Conservation (phyloP, 2,888 invertebrate species). For the Microplitis manilae region DNA sequence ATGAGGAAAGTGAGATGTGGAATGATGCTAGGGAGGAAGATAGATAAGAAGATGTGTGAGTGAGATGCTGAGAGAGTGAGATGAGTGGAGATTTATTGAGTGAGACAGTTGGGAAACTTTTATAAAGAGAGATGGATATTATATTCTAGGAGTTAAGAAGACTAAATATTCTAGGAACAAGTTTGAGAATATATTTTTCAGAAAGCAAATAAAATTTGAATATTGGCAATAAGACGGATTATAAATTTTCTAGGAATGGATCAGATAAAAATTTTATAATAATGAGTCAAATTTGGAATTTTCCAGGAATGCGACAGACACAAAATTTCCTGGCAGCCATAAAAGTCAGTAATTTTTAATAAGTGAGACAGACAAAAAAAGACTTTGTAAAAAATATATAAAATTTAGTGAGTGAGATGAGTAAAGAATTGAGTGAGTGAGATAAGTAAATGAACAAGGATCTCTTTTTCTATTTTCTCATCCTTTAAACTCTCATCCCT, state of each 20-base stretch:
- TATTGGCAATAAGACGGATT: neutral
- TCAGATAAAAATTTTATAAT: no score
- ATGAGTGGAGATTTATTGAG: constrained; percentile 34
- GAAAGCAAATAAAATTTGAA: no score
- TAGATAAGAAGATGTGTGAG: neutral
- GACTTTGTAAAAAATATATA: constrained; percentile 22
- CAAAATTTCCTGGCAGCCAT: neutral
- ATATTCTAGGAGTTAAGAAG: neutral
- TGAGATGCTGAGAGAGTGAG: constrained; percentile 22
- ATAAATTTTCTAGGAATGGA: neutral
- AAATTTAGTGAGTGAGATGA: constrained; percentile 31
- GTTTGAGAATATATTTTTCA: no score
- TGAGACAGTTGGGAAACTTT: constrained; percentile 27
- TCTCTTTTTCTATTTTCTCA: neutral
- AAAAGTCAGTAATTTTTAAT: neutral
- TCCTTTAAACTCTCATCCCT: neutral
- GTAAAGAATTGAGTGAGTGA: constrained; percentile 4
- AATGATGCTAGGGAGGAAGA: constrained; percentile 7
- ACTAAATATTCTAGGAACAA: neutral
- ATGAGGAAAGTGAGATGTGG: constrained; percentile 9
- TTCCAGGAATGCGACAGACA: neutral
- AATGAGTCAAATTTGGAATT: neutral
- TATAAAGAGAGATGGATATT: constrained; percentile 14
- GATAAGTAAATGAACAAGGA: neutral
- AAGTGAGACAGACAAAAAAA: neutral